Conservation (phyloP, 1,140 invertebrate species). For the Episyrphus balteatus region DNA sequence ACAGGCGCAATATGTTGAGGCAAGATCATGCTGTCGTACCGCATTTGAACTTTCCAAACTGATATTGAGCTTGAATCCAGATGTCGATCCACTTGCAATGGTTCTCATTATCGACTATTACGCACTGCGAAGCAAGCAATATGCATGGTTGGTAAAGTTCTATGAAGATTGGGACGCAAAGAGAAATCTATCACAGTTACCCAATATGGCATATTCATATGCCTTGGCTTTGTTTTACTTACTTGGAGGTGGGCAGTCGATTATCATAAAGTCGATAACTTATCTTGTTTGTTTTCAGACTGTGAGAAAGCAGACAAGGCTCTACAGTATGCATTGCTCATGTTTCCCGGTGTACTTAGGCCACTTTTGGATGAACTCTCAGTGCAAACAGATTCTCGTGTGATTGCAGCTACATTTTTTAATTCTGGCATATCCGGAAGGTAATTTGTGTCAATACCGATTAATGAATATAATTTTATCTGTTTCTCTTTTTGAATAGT, state of each 20-base stretch:
- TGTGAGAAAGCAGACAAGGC: slow-evolving; percentile 47
- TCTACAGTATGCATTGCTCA: slow-evolving; percentile 66
- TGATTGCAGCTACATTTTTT: slow-evolving; percentile 44
- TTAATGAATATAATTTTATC: not conserved
- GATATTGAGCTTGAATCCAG: slow-evolving; percentile 67
- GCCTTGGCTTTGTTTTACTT: slow-evolving; percentile 63
- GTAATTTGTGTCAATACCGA: slow-evolving; percentile 10
- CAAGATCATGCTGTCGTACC: slow-evolving; percentile 68
- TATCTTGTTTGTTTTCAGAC: not conserved
- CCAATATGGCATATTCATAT: slow-evolving; percentile 79
- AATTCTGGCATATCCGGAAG: slow-evolving; percentile 27
- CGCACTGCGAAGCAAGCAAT: slow-evolving; percentile 69
- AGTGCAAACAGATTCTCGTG: slow-evolving; percentile 55
- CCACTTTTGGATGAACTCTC: slow-evolving; percentile 67
- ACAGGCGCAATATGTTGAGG: slow-evolving; percentile 69
- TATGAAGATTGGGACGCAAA: slow-evolving; percentile 51
- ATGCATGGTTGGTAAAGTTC: slow-evolving; percentile 69
- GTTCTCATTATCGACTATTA: slow-evolving; percentile 79
- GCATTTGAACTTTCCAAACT: slow-evolving; percentile 71
- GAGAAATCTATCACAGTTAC: slow-evolving; percentile 67
- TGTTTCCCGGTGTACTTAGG: slow-evolving; percentile 70
- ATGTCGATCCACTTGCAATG: slow-evolving; percentile 71
- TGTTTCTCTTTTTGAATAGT: slow-evolving; percentile 35
- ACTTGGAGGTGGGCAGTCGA: slow-evolving; percentile 14
- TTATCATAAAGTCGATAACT: not conserved